Conservation (phyloP, 2,888 invertebrate species). For the Nesidiocoris tenuis region DNA sequence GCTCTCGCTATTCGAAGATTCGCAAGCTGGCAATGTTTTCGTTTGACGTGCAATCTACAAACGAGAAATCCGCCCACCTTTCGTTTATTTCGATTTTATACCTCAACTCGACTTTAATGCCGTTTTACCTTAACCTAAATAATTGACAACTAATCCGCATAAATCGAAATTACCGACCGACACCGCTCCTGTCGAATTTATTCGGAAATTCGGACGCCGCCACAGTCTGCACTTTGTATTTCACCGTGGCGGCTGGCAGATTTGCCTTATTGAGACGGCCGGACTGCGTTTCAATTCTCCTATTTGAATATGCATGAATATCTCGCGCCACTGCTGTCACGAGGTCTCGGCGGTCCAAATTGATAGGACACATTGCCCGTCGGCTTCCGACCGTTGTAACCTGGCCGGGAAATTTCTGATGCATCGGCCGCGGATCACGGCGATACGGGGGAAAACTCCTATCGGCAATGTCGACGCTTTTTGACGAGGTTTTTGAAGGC, state of each 20-base stretch:
- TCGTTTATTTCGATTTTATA: too few relatives aligned
- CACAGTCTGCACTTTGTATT: background rate
- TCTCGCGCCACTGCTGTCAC: background rate
- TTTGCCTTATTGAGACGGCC: background rate
- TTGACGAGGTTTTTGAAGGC: background rate
- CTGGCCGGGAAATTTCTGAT: background rate
- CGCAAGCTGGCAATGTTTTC: too few relatives aligned
- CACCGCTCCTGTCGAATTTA: background rate
- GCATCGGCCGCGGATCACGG: background rate
- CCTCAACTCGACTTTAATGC: too few relatives aligned
- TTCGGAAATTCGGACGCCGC: background rate
- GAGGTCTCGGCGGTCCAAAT: background rate
- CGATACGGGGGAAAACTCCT: background rate
- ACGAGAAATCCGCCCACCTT: too few relatives aligned
- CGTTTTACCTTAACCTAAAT: too few relatives aligned
- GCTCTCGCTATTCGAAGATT: too few relatives aligned
- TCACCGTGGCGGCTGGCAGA: background rate
- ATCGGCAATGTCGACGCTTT: background rate
- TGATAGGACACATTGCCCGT: background rate
- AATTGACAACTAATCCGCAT: too few relatives aligned
- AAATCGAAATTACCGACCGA: too few relatives aligned
- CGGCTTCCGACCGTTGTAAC: background rate
- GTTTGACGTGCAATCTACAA: too few relatives aligned
- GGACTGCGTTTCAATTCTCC: background rate
- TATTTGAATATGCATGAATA: background rate